Percentiles rank a stretch among this genome's conserved stretches.
Conservation (phyloP, 1,140 invertebrate genomes). For the Cherax quadricarinatus region DNA sequence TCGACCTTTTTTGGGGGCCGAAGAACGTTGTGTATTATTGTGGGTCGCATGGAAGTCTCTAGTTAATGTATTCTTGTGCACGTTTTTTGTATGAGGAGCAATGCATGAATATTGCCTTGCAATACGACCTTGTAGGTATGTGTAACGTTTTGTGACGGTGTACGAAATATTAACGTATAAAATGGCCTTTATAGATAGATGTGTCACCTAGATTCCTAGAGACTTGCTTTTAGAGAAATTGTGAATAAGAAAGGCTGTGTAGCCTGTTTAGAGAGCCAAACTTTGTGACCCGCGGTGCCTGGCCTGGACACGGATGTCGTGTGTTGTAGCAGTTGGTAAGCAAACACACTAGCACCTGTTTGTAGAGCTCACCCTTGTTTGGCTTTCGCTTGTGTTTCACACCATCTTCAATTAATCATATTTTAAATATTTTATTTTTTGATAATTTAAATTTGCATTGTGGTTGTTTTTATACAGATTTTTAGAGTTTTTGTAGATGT, state of each 20-base stretch:
- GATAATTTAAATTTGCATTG: conserved; percentile 28
- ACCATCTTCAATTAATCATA: neutral
- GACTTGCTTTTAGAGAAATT: conserved; percentile 21
- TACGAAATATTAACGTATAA: neutral
- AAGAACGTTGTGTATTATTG: neutral
- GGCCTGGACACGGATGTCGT: conserved; percentile 30
- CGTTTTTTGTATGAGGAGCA: neutral
- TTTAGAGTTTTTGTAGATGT: neutral
- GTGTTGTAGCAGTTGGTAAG: conserved; percentile 37
- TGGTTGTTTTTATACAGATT: conserved; percentile 22
- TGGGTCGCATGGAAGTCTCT: neutral
- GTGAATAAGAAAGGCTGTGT: neutral
- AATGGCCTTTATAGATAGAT: neutral
- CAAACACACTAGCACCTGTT: conserved; percentile 54
- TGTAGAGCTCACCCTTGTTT: conserved; percentile 38
- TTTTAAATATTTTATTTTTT: conserved; percentile 9
- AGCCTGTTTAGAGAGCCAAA: neutral
- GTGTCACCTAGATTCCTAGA: neutral
- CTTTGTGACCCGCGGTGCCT: neutral
- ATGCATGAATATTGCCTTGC: neutral
- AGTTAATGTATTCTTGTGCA: neutral
- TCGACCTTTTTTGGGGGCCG: too few species aligned
- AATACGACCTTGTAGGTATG: neutral
- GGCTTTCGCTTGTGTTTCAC: conserved; percentile 47
- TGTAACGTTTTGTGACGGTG: neutral